Conservation (phyloP, 2,113 vertebrate species). For the Hippoglossus stenolepis region DNA sequence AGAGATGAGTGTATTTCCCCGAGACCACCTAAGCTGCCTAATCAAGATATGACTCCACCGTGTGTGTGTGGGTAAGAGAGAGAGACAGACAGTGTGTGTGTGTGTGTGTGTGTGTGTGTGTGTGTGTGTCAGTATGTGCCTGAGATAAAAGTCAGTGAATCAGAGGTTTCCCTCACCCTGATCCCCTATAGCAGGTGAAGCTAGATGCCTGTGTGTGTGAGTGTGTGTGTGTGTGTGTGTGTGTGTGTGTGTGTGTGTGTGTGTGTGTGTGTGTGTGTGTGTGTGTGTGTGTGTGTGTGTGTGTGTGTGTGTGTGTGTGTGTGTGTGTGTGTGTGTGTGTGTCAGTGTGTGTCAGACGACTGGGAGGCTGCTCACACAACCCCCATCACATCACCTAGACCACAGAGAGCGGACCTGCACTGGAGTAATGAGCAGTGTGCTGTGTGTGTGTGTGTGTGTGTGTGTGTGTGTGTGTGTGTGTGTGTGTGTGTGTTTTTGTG, state of each 20-base stretch:
- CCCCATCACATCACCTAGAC: constrained; percentile 72
- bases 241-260: constrained; percentile 28
- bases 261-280: constrained; percentile 41
- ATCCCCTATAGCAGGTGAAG: constrained; percentile 66
- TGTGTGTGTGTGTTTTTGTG: constrained; percentile 27
- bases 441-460: constrained; percentile 47
- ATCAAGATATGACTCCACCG: constrained; percentile 78
- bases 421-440: constrained; percentile 72
- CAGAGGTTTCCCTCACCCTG: constrained; percentile 76
- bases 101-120: constrained; percentile 3
- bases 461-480: constrained; percentile 30
- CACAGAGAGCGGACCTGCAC: constrained; percentile 67
- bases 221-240: constrained; percentile 41
- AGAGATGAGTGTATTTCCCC: constrained; percentile 73
- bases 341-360: constrained; percentile 47
- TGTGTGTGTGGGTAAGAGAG: constrained; percentile 15
- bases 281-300: constrained; percentile 36
- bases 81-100: constrained; percentile 12
- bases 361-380: constrained; percentile 55
- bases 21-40: constrained; percentile 79
- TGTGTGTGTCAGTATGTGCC: constrained; percentile 51
- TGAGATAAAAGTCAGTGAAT: constrained; percentile 76
- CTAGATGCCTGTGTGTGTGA: constrained; percentile 22
- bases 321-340: constrained; percentile 36
- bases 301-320: constrained; percentile 36